Conservation (phyloP, 2,888 invertebrate genomes). For the Tachina grossa region DNA sequence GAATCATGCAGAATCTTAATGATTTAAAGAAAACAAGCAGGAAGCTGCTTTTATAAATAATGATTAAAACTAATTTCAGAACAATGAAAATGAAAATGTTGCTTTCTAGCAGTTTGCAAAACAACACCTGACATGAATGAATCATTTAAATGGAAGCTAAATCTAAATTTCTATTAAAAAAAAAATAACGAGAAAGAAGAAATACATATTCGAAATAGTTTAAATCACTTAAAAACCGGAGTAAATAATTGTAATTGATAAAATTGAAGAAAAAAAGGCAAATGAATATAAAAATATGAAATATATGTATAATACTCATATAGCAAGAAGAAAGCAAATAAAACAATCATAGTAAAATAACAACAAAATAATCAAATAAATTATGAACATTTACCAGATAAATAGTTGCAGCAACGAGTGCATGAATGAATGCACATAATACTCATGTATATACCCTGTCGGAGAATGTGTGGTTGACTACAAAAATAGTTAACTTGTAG, state of each 20-base stretch:
- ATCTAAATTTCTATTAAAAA: slow-evolving; percentile 58
- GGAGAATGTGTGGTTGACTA: too few species aligned
- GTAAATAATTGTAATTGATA: slow-evolving; percentile 33
- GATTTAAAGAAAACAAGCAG: slow-evolving; percentile 21
- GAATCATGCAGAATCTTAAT: slow-evolving; percentile 25
- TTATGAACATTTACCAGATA: slow-evolving; percentile 52
- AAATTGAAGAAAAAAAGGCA: slow-evolving; percentile 28
- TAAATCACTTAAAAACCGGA: slow-evolving; percentile 40
- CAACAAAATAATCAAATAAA: slow-evolving; percentile 61
- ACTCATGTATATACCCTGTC: too few species aligned
- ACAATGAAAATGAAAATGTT: slow-evolving; percentile 1
- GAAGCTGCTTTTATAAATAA: slow-evolving; percentile 25
- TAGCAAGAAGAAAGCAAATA: neutral
- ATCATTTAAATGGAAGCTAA: slow-evolving; percentile 48
- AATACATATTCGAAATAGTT: slow-evolving; percentile 34
- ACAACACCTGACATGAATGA: slow-evolving; percentile 59
- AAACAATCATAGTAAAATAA: slow-evolving; percentile 29
- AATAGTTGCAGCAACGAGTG: slow-evolving; percentile 17
- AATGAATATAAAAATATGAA: slow-evolving; percentile 22
- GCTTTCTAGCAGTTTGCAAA: slow-evolving; percentile 21
- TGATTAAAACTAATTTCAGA: slow-evolving; percentile 38
- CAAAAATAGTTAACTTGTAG: too few species aligned
- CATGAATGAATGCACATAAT: neutral
- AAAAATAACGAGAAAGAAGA: slow-evolving; percentile 1
- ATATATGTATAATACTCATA: neutral